These are phyloP conservation scores for Pelosia muscerda DNA, from an alignment of 2,888 invertebrate species.

Conservation along the genomic window DNA sequence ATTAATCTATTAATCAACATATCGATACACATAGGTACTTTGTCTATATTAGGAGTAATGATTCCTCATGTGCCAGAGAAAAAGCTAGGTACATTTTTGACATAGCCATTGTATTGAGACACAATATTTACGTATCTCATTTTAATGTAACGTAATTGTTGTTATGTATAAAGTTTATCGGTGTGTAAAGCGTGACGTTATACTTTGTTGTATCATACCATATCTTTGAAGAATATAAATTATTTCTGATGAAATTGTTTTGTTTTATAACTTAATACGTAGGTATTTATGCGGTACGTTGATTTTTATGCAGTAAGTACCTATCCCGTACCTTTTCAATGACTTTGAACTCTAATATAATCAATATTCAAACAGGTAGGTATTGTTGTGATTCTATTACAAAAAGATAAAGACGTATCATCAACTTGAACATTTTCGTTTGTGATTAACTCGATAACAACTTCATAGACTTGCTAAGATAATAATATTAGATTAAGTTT, in stretches of 20 bases:
- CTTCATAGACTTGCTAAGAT: slow-evolving; percentile 2
- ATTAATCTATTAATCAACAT: no score
- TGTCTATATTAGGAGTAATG: no score
- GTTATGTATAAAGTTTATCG: background rate
- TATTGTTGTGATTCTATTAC: background rate
- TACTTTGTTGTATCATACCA: background rate
- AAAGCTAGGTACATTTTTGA: background rate
- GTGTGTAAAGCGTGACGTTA: background rate
- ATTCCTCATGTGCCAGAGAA: background rate
- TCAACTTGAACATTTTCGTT: background rate
- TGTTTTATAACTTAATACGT: background rate
- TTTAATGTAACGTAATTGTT: background rate
- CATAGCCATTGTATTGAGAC: background rate
- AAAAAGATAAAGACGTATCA: background rate
- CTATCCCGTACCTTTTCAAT: background rate
- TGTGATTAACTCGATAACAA: background rate
- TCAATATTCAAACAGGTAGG: background rate
- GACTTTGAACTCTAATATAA: slow-evolving; percentile 3
- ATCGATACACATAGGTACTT: no score
- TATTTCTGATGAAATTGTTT: slow-evolving; percentile 1
- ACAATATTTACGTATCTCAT: background rate
- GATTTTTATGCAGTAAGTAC: background rate
- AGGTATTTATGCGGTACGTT: background rate
- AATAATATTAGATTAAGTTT: slow-evolving; percentile 12
- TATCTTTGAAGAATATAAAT: background rate